Percentiles rank a stretch among this genome's conserved stretches.
Evolutionary conservation across 1,140 invertebrate genomes (phyloP).

Genomic region (Medauroidea extradentata): DNA sequence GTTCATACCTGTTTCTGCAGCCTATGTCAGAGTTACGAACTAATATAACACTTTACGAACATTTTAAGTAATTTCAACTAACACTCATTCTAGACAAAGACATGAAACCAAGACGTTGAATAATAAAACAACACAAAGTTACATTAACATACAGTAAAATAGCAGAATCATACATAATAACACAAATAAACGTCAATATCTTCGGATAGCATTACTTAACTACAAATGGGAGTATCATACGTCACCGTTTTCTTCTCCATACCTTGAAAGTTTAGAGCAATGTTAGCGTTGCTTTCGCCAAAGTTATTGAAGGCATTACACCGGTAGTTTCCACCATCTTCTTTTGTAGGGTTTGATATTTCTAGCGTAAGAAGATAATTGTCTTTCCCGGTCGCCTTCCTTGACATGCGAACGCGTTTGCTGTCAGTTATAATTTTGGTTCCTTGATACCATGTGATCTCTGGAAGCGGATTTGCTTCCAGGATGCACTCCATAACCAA

Average conservation of each 20-base stretch:
- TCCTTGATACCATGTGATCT: conserved; percentile 93
- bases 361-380: conserved; percentile 85
- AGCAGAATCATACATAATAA: too few relatives aligned
- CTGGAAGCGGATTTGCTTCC: conserved; percentile 90
- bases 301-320: conserved; percentile 98
- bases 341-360: conserved; percentile 88
- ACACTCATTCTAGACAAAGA: too few relatives aligned
- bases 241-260: conserved; percentile 38
- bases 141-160: too few relatives aligned
- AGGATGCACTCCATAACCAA: conserved; percentile 94
- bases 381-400: conserved; percentile 82
- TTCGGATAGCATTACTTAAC: too few relatives aligned
- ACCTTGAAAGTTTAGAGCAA: conserved; percentile 99
- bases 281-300: conserved; percentile 99
- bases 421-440: conserved; percentile 75
- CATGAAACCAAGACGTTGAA: too few relatives aligned
- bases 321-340: conserved; percentile 96
- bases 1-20: background rate
- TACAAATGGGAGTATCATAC: background rate
- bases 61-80: too few relatives aligned
- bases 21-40: background rate
- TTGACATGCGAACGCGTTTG: conserved; percentile 78
- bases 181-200: too few relatives aligned
- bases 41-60: background rate
- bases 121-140: too few relatives aligned